Evolutionary conservation across 2,113 vertebrate genomes (phyloP).

Genomic region (Gnathonemus longibarbis): DNA sequence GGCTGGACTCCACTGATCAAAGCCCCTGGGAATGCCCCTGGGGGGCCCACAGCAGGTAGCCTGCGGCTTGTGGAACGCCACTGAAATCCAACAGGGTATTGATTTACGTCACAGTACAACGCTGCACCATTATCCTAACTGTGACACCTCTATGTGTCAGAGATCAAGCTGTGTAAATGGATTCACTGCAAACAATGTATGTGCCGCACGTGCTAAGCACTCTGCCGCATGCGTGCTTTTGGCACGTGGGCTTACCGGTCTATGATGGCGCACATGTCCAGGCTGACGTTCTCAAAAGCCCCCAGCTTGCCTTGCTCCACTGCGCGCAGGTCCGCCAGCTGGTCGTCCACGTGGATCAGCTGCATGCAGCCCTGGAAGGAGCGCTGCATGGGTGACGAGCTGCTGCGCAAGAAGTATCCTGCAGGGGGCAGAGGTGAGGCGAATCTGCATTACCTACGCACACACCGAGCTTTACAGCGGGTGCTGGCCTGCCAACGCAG

Average conservation of each 20-base stretch:
- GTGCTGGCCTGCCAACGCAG: neutral
- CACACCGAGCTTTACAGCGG: neutral
- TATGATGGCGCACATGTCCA: conserved; percentile 95
- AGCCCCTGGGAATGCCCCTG: neutral
- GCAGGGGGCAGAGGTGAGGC: conserved; percentile 24
- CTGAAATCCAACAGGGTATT: neutral
- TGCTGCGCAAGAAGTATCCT: conserved; percentile 71
- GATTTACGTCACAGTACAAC: neutral
- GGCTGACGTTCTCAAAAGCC: conserved; percentile 86
- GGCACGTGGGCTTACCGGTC: conserved; percentile 69
- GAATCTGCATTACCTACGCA: neutral
- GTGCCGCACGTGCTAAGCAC: neutral
- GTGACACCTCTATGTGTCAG: neutral
- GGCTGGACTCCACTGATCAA: neutral
- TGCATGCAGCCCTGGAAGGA: conserved; percentile 98
- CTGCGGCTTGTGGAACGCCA: neutral
- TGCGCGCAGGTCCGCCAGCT: conserved; percentile 75
- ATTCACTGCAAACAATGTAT: neutral
- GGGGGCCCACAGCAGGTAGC: neutral
- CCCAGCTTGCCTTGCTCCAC: conserved; percentile 80
- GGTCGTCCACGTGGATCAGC: conserved; percentile 88
- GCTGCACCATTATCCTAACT: neutral
- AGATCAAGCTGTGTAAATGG: neutral
- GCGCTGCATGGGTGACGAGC: conserved; percentile 60
- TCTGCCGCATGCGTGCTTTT: neutral